These are phyloP conservation scores for Meloidogyne exigua DNA, from an alignment of 1,140 invertebrate genomes.

Conservation along the genomic window DNA sequence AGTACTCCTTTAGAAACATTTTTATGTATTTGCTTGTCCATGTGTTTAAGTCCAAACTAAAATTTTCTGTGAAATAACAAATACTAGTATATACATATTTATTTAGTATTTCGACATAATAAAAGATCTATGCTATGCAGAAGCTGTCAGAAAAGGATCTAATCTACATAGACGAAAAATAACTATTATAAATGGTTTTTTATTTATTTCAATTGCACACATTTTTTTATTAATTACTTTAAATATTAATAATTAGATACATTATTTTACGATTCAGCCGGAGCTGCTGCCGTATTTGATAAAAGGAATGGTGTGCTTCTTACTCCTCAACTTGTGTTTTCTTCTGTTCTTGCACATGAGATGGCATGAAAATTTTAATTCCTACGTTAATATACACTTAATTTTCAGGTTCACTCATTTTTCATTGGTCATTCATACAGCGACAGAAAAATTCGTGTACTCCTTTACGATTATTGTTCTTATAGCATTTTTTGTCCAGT, in stretches of 20 bases:
- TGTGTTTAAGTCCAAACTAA: too few relatives aligned
- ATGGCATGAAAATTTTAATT: slow-evolving; percentile 51
- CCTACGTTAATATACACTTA: neutral
- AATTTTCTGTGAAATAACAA: slow-evolving; percentile 9
- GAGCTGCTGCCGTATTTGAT: slow-evolving; percentile 58
- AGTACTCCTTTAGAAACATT: neutral
- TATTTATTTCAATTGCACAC: too few relatives aligned
- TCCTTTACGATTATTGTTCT: neutral
- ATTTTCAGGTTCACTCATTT: slow-evolving; percentile 49
- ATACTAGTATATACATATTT: neutral
- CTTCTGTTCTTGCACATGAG: slow-evolving; percentile 58
- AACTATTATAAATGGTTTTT: slow-evolving; percentile 52
- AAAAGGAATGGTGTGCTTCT: slow-evolving; percentile 60
- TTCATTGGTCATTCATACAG: slow-evolving; percentile 64
- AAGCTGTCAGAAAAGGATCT: slow-evolving; percentile 45
- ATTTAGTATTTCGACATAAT: slow-evolving; percentile 54
- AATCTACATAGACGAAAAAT: slow-evolving; percentile 51
- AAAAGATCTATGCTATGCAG: slow-evolving; percentile 48
- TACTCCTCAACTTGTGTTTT: slow-evolving; percentile 57
- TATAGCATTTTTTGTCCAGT: too few relatives aligned
- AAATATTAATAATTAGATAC: too few relatives aligned
- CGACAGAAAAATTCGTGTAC: slow-evolving; percentile 56
- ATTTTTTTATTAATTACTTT: too few relatives aligned
- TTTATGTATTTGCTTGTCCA: neutral
- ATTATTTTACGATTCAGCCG: slow-evolving; percentile 23